Percentiles rank a stretch among this genome's conserved stretches.
phyloP scores from a whole-genome alignment of 2,113 vertebrate genomes.

The Galbula dea region DNA sequence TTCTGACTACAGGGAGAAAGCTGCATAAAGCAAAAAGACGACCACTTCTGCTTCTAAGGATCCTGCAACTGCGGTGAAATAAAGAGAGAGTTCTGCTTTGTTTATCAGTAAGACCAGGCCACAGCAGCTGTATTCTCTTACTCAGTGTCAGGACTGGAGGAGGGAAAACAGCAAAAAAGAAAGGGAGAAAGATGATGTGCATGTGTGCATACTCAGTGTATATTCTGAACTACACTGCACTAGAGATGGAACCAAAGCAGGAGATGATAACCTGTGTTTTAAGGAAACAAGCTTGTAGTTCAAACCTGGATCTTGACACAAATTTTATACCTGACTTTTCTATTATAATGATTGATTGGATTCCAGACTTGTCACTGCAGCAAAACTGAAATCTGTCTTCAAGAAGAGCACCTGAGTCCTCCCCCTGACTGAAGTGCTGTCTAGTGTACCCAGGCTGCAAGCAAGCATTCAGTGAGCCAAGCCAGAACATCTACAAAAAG shows the following conservation, averaged over 20 bases:
- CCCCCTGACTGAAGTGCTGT: not conserved
- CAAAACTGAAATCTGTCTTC: not conserved
- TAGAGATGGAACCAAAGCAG: not conserved
- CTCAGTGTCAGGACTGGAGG: not conserved
- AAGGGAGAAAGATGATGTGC: not conserved
- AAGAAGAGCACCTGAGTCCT: not conserved
- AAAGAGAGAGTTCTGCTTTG: not conserved
- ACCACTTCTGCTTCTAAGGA: not conserved
- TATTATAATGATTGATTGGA: not conserved
- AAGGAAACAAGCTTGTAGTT: not conserved
- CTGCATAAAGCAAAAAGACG: not conserved
- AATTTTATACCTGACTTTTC: not conserved
- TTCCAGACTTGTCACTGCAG: not conserved
- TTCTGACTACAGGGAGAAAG: not conserved
- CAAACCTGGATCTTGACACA: not conserved
- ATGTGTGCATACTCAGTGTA: not conserved
- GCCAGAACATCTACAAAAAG: not conserved
- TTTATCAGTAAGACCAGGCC: not conserved
- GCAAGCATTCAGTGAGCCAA: not conserved
- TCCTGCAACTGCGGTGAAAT: not conserved
- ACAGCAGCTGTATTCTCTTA: not conserved
- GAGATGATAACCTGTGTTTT: not conserved
- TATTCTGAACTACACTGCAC: not conserved
- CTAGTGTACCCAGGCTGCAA: not conserved
- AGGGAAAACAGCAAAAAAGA: not conserved